Conservation (phyloP, 2,888 invertebrate genomes). For the Dasypogon diadema region DNA sequence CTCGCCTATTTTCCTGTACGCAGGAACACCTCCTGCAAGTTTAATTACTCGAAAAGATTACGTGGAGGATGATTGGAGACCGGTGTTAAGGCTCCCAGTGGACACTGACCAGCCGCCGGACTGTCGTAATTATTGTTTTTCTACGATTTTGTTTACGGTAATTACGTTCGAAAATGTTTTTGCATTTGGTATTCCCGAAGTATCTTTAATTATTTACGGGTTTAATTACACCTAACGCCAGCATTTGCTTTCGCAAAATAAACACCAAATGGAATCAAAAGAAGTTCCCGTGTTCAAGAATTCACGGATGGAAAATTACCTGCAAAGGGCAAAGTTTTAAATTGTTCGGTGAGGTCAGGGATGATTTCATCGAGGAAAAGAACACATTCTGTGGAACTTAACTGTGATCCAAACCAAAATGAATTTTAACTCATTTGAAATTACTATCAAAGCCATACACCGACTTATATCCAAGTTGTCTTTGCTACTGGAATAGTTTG, state of each 20-base stretch:
- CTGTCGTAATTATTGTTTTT: background rate
- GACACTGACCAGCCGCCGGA: background rate
- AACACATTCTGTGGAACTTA: too few relatives aligned
- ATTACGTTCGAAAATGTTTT: background rate
- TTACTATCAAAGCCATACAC: too few relatives aligned
- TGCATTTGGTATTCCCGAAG: too few relatives aligned
- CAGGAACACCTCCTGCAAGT: background rate
- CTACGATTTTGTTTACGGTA: background rate
- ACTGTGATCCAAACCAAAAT: too few relatives aligned
- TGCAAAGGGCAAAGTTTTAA: too few relatives aligned
- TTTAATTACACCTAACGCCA: background rate
- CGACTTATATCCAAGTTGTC: too few relatives aligned
- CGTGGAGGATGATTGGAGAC: background rate
- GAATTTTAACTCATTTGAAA: too few relatives aligned
- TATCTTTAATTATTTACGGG: background rate
- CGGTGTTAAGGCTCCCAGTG: constrained; percentile 1
- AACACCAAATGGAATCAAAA: background rate
- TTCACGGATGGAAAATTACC: too few relatives aligned
- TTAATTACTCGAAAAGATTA: background rate
- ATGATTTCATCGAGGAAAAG: too few relatives aligned
- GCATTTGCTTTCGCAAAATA: background rate
- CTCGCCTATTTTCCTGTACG: background rate
- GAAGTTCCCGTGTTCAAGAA: too few relatives aligned
- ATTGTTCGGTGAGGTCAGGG: too few relatives aligned
- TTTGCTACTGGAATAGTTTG: too few relatives aligned